Conservation (phyloP, 2,797 vertebrate species). For the Characodon lateralis region DNA sequence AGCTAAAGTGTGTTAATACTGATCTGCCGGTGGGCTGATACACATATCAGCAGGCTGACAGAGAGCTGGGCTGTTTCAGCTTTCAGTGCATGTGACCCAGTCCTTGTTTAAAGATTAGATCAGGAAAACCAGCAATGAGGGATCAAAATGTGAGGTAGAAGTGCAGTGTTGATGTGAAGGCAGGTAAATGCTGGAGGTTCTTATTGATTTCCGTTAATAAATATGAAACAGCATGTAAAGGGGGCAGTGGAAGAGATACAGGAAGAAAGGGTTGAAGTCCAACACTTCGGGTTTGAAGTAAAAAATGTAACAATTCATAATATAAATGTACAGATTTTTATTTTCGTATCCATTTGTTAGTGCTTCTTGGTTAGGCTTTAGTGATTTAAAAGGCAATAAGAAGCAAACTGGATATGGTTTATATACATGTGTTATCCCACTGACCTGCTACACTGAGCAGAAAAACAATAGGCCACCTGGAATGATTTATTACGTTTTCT, state of each 20-base stretch:
- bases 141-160: background rate
- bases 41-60: constrained; percentile 1
- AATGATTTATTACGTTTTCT: background rate
- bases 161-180: constrained; percentile 3
- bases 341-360: constrained; percentile 12
- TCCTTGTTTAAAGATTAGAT: background rate
- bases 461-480: constrained; percentile 10
- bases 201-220: constrained; percentile 39
- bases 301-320: constrained; percentile 4
- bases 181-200: constrained; percentile 5
- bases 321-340: constrained; percentile 1
- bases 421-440: background rate
- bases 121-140: constrained; percentile 3
- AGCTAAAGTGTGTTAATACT: constrained; percentile 15
- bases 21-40: background rate
- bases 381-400: constrained; percentile 1
- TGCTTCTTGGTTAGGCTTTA: constrained; percentile 4
- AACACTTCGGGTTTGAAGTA: constrained; percentile 5
- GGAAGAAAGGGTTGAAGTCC: constrained; percentile 5
- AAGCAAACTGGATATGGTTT: constrained; percentile 9
- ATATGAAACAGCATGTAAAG: constrained; percentile 21
- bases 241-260: constrained; percentile 9
- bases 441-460: background rate
- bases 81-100: constrained; percentile 3
- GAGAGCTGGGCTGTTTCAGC: constrained; percentile 3